Conservation (phyloP, 1,140 invertebrate genomes). For the Aplysia californica region DNA sequence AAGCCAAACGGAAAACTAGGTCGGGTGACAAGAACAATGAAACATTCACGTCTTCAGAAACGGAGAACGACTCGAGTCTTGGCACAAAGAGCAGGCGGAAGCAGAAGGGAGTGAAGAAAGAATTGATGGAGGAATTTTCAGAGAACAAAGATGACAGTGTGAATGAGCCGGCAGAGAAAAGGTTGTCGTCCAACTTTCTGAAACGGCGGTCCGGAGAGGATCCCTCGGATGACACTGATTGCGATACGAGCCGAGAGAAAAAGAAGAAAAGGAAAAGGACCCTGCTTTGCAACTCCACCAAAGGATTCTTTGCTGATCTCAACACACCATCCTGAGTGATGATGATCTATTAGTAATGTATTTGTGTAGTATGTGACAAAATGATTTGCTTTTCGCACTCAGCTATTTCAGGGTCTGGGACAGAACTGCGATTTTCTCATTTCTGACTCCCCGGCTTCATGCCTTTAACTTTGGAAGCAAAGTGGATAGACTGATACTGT, state of each 20-base stretch:
- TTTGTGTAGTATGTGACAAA: no score
- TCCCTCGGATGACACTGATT: conserved; percentile 1
- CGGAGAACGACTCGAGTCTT: neutral
- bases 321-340: no score
- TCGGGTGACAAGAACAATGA: neutral
- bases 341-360: no score
- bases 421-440: no score
- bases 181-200: conserved; percentile 10
- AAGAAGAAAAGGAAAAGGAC: conserved; percentile 15
- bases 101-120: neutral
- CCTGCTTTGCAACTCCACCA: neutral
- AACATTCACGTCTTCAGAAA: neutral
- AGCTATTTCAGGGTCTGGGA: no score
- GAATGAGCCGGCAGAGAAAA: neutral
- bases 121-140: neutral
- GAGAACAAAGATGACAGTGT: neutral
- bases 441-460: no score
- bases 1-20: neutral
- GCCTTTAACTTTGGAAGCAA: no score
- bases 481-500: no score
- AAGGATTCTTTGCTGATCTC: no score
- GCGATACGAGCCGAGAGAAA: neutral
- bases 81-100: neutral
- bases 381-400: no score
- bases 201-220: conserved; percentile 13